A percentile compares a stretch with the other conserved stretches of the same genome.
Conservation (phyloP, 1,140 invertebrate genomes). For the Brachystomella parvula region DNA sequence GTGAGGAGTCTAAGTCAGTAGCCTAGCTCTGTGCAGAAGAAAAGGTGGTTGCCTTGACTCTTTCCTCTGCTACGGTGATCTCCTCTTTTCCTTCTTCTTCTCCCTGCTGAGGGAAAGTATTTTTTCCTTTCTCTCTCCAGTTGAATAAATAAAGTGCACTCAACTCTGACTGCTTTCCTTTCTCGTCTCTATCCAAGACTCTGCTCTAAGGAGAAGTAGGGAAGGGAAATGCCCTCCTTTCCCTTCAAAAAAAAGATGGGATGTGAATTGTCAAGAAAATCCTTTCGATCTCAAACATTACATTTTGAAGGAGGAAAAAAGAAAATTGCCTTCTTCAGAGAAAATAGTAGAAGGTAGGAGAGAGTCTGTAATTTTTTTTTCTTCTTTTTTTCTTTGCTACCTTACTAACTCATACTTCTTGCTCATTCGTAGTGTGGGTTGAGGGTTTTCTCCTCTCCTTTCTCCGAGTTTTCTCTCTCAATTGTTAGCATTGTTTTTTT, state of each 20-base stretch:
- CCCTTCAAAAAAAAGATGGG: slow-evolving; percentile 13
- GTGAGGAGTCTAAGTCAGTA: no score
- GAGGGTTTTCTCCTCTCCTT: slow-evolving; percentile 8
- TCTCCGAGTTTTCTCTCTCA: not conserved
- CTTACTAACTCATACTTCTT: no score
- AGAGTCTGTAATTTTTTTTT: not conserved
- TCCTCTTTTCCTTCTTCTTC: no score
- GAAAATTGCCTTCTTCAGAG: slow-evolving; percentile 1
- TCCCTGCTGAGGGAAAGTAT: no score
- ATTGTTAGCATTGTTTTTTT: not conserved
- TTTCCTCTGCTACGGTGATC: no score
- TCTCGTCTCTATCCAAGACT: slow-evolving; percentile 3
- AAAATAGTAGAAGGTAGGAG: not conserved
- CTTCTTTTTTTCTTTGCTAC: slow-evolving; percentile 14
- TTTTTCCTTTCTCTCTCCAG: slow-evolving; percentile 7
- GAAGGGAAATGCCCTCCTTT: not conserved
- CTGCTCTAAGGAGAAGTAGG: not conserved
- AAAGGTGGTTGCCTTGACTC: no score
- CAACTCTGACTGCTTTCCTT: slow-evolving; percentile 15
- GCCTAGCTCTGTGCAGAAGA: no score
- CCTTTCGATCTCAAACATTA: slow-evolving; percentile 20
- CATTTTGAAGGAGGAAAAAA: not conserved
- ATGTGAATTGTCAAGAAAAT: slow-evolving; percentile 29
- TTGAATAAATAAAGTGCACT: slow-evolving; percentile 27
- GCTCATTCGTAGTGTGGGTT: no score